Conservation (phyloP, 2,113 vertebrate species). For the Pseudolaguvia tuberculata region DNA sequence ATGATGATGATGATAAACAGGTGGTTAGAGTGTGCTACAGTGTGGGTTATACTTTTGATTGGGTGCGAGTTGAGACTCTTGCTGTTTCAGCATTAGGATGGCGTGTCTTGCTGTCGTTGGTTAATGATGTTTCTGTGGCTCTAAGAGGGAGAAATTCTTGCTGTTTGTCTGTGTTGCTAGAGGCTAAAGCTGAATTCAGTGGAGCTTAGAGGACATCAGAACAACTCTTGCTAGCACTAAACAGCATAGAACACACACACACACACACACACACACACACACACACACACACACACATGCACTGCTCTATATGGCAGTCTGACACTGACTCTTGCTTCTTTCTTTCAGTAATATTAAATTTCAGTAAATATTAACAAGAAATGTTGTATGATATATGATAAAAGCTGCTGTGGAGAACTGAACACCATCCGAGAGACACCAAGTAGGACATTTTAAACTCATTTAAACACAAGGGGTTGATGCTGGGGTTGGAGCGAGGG, state of each 20-base stretch:
- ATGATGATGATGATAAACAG: too few species aligned
- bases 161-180: slow-evolving; percentile 1
- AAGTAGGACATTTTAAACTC: too few species aligned
- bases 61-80: background rate
- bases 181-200: slow-evolving; percentile 21
- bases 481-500: too few species aligned
- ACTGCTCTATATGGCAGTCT: background rate
- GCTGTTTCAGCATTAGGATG: background rate
- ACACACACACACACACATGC: slow-evolving; percentile 1
- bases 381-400: too few species aligned
- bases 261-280: background rate
- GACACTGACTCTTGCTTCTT: background rate
- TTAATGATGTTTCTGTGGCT: slow-evolving; percentile 14
- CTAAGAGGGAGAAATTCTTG: background rate
- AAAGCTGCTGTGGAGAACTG: too few species aligned
- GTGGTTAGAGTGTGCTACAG: background rate
- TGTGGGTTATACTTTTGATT: too few species aligned
- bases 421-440: too few species aligned
- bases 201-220: slow-evolving; percentile 36
- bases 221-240: slow-evolving; percentile 12
- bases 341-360: too few species aligned
- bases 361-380: too few species aligned
- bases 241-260: background rate
- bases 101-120: background rate
- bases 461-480: too few species aligned